Evolutionary conservation across 2,797 vertebrate species (phyloP), one percentile per base, ranked within the genome.

Genomic region (Falco berigora): DNA sequence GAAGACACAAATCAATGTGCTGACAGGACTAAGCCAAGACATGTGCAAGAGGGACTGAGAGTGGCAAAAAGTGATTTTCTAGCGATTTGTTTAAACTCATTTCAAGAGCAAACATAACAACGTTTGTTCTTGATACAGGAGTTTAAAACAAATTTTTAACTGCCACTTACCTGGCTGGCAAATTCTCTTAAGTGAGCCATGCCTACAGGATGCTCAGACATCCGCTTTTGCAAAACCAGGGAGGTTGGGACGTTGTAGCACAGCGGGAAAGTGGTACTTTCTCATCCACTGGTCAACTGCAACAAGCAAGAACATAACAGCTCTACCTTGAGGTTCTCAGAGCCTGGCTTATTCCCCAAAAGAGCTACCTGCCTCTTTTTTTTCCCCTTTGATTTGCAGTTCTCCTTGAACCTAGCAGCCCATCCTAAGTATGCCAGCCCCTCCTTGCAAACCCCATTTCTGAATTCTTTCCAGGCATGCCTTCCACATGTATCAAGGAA

Each of bases 101-200:
- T 71, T 62, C 25, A 66, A 44, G 46, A 64, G 17, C 55, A 78
- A 82, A 53, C 21, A 38, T 4, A 22, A 8, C 10, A 7, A 50
- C 1, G 12, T 14, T 66, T 72, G 53, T 11, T 82, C 32, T 56
- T 12, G 12, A 66, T 67, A 58, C 19, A 59, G 38, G 13, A 17
- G 38, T 42, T 86, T 55, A 49, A 79, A 86, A 62, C 7, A 64
- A 10, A 12, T 5, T 24, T 76, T 86, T 63, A 56, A 90, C 44
- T 5, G 10, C n/a, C 47, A 19, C 86, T 85, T 88, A 98, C 98
- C 97, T 98, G 97, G 69, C 85, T 96, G 86, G 97, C 97, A 85
- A 98, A 97, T n/a, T 98, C 98, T 90, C 97, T 83, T 77, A 98
- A 89, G 69, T 98, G 98, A 92, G 98, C 98, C 98, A 98, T 98